Evolutionary conservation across 2,888 invertebrate species (phyloP), one percentile per base, ranked within the genome.

Genomic region (Heliconius cydno): DNA sequence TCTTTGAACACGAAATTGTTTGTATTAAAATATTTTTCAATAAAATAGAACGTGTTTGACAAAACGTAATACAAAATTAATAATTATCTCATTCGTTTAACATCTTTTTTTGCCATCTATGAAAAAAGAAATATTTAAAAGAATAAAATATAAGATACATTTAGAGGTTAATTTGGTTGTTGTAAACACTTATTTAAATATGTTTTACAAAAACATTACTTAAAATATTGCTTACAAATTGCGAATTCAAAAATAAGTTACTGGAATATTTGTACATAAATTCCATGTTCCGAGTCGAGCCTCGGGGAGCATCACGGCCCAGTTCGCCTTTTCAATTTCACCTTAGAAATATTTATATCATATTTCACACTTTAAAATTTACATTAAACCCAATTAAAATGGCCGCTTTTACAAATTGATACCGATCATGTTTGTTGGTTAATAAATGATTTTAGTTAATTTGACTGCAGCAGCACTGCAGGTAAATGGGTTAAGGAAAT

Each of bases 321-420:
- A 77, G 34, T 72, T 70, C 72, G 66, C 68, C 65, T 78, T 77
- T 80, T 78, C 78, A 76, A 78, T 78, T 71, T 75, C 68, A 66
- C 74, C 63, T 66, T 66, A 80, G 75, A 78, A 71, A 76, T 78
- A 72, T 78, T 68, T 68, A 68, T 68, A 75, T 78, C 57, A 13
- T 52, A 72, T 72, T 72, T 72, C 28, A 30, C 72, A 72, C 57
- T 72, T 72, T 34, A 57, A 30, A 57, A n/a, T 72, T 72, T 72
- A 72, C 72, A 57, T 34, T 34, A 28, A 72, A 13, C 19, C 72
- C 30, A n/a, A 57, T 57, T 46, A 72, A 72, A 46, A 52, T 72
- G n/a, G 41, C 7, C 68, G 41, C 25, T 41, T 41, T 38, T 68
- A 34, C 41, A 68, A 68, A 41, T 68, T 68, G 68, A 68, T n/a